Evolutionary conservation across 2,113 vertebrate genomes (phyloP), one percentile per base, ranked within the genome.

Genomic region (Xenus cinereus): DNA sequence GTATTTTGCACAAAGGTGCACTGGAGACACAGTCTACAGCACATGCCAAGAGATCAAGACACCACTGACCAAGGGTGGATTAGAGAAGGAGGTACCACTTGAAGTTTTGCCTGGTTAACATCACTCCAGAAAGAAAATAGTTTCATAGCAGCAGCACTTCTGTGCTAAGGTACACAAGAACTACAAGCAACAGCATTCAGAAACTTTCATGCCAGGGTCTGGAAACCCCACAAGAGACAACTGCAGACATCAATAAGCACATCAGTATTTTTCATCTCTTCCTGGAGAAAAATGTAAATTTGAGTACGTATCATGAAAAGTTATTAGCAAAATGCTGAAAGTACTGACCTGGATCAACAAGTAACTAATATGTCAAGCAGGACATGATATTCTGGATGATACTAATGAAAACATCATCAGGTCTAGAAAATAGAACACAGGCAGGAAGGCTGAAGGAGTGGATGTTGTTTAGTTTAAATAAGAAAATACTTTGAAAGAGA

Each of bases 301-400:
- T 54, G 8, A 28, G 32, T 2, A 50, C 1, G 2, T 15, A 41
- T 26, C 2, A 0, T 50, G n/a, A 53, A 62, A 53, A 59, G 28
- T 78, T n/a, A 37, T 27, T 48, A 30, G 6, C 18, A 74, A 94
- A 91, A 78, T 84, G 18, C n/a, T 63, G 27, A 79, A 24, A 85
- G 6, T 27, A 35, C 19, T 67, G n/a, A 68, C 76, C 26, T 74
- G 10, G 32, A 74, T 54, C 11, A 39, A 50, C 1, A 43, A 51
- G 21, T 37, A 66, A 67, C 12, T 75, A 13, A 81, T 39, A 12
- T 19, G 33, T 63, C 12, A 69, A 66, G 10, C 22, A 59, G 39
- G 24, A 27, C 5, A 33, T n/a, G 6, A 37, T 9, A 51, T 39
- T 79, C 59, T 74, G 53, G 9, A 39, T 46, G 32, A 75, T 19